Evolutionary conservation across 2,797 vertebrate species (phyloP), one percentile per base, ranked within the genome.

Genomic region (Sebastes ruberrimus): DNA sequence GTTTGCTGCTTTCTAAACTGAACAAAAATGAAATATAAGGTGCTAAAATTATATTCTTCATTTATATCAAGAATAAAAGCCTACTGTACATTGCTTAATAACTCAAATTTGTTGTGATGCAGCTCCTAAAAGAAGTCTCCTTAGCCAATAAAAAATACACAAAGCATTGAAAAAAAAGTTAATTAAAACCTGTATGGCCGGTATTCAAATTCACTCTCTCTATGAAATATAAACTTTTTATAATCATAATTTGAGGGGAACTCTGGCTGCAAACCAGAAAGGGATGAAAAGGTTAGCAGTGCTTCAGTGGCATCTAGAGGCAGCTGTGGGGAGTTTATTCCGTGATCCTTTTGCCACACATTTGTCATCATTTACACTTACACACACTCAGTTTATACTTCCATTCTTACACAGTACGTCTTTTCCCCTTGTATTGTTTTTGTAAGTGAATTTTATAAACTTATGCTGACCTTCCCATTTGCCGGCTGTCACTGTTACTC

Each of bases 241-340:
- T 14, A 28, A 53, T 72, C 66, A 32, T 61, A 42, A 61, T 71
- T 33, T 68, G 14, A 35, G 73, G 16, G 33, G 2, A 77, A 25
- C 33, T 74, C 13, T 33, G 42, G 22, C 71, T 76, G 57, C 27
- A 78, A 59, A 77, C 7, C 55, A 76, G 35, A 68, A 11, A 69
- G 30, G 1, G 10, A 42, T 65, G 18, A 13, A 81, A 74, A 71
- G 14, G 23, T 69, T 53, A 56, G 57, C 52, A 78, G 87, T 83
- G 69, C 83, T 88, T 87, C 42, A 91, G 86, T 90, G 92, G 61
- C 94, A 93, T 87, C 94, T 94, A 93, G 88, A 91, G 94, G 92
- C 81, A 74, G 52, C 52, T 77, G 46, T 63, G 18, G 68, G 77
- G 33, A 92, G 66, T 74, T 52, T 14, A 20, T 22, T 25, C 14